A percentile compares a stretch with the other conserved stretches of the same genome.
Conservation (phyloP, 2,888 invertebrate species). For the Eulithis testata region DNA sequence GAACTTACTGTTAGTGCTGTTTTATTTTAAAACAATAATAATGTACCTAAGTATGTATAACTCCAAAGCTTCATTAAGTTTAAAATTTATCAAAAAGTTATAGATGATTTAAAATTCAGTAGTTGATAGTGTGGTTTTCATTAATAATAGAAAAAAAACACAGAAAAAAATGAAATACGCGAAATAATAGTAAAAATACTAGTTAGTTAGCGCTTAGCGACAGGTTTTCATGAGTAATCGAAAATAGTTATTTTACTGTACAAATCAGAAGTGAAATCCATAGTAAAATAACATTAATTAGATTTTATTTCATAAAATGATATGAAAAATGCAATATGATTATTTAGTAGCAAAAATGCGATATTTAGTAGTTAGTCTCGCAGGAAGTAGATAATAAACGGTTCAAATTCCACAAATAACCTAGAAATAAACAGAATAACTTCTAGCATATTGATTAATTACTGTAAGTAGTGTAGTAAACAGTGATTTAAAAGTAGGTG, state of each 20-base stretch:
- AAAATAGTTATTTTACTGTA: neutral
- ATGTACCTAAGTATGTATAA: neutral
- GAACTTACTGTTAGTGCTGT: slow-evolving; percentile 24
- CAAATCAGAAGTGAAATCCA: neutral
- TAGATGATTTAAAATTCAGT: no score
- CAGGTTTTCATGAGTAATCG: neutral
- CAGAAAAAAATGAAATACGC: slow-evolving; percentile 1
- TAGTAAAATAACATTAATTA: no score
- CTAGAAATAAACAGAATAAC: neutral
- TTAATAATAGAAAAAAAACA: no score
- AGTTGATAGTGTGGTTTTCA: no score
- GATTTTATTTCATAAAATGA: no score
- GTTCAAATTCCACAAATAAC: neutral
- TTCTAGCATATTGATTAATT: neutral
- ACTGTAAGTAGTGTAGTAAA: neutral
- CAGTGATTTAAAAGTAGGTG: neutral
- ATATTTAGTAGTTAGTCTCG: neutral
- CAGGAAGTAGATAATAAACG: neutral
- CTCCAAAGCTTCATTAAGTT: neutral
- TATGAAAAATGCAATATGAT: no score
- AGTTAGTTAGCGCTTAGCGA: slow-evolving; percentile 11
- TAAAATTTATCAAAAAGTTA: neutral
- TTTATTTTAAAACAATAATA: neutral
- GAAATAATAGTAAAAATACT: slow-evolving; percentile 4
- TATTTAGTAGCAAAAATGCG: neutral